Percentiles rank a stretch among this genome's conserved stretches.
Conservation (phyloP, 1,140 invertebrate species). For the Apocrypta bakeri region DNA sequence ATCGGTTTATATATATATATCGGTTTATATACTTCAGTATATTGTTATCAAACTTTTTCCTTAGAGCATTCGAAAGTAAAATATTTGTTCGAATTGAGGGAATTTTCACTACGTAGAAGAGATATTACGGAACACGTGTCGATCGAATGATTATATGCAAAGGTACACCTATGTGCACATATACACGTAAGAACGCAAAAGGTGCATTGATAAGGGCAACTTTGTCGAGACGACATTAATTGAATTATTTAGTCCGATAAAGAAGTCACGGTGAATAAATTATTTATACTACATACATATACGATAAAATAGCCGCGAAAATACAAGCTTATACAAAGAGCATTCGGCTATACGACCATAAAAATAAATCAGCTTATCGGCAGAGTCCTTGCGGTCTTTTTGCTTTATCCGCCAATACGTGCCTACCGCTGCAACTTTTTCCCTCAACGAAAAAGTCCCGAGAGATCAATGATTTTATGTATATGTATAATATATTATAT, state of each 20-base stretch:
- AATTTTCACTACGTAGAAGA: too few species aligned
- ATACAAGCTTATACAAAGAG: conserved; percentile 14
- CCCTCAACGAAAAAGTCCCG: conserved; percentile 22
- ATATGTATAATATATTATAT: conserved; percentile 4
- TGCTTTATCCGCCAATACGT: background rate
- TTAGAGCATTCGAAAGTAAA: too few species aligned
- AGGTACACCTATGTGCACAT: too few species aligned
- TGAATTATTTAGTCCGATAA: conserved; percentile 46
- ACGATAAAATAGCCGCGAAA: background rate
- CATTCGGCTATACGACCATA: conserved; percentile 32
- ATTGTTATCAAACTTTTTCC: too few species aligned
- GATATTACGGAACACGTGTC: too few species aligned
- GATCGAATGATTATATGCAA: too few species aligned
- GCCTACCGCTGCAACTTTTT: background rate
- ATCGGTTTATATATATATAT: background rate
- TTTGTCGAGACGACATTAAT: conserved; percentile 32
- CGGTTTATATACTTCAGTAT: too few species aligned
- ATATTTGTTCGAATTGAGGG: too few species aligned
- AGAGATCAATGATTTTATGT: conserved; percentile 50
- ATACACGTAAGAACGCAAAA: too few species aligned
- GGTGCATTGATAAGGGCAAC: conserved; percentile 15
- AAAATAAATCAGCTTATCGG: conserved; percentile 52
- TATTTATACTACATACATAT: background rate
- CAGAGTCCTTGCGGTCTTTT: conserved; percentile 27
- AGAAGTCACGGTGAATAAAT: conserved; percentile 28